Evolutionary conservation across 1,140 invertebrate species (phyloP).

Genomic region (Nephila pilipes): DNA sequence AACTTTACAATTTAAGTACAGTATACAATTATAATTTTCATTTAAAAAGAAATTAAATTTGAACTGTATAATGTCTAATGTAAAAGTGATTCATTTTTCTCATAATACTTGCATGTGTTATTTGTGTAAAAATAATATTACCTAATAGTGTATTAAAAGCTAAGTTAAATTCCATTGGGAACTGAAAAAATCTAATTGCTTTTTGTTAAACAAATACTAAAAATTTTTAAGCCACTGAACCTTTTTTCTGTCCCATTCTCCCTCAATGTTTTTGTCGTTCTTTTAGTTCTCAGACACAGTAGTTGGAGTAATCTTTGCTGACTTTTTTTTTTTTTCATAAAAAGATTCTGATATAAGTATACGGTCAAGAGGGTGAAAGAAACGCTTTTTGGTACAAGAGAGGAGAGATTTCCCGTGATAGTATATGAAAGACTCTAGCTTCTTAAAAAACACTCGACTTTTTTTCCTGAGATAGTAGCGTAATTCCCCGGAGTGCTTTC

Average conservation of each 20-base stretch:
- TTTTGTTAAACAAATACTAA: too few relatives aligned
- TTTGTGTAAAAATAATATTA: too few relatives aligned
- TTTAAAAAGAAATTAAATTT: too few relatives aligned
- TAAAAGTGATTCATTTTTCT: too few relatives aligned
- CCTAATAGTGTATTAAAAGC: too few relatives aligned
- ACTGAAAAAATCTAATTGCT: too few relatives aligned
- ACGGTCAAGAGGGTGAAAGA: not conserved
- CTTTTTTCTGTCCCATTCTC: not conserved
- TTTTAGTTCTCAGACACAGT: not conserved
- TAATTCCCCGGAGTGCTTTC: conserved; percentile 59
- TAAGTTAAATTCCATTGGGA: too few relatives aligned
- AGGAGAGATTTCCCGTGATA: conserved; percentile 28
- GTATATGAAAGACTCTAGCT: conserved; percentile 41
- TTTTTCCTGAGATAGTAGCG: conserved; percentile 15
- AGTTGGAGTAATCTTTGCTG: not conserved
- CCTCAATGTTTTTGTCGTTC: not conserved
- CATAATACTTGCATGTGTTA: too few relatives aligned
- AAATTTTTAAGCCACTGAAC: not conserved
- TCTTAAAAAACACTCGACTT: conserved; percentile 35
- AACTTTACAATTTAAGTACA: too few relatives aligned
- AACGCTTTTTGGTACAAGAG: not conserved
- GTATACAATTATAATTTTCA: too few relatives aligned
- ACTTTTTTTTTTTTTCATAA: not conserved
- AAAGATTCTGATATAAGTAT: not conserved
- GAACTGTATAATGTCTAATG: too few relatives aligned